Conservation (phyloP, 2,113 vertebrate species). For the Martes martes region DNA sequence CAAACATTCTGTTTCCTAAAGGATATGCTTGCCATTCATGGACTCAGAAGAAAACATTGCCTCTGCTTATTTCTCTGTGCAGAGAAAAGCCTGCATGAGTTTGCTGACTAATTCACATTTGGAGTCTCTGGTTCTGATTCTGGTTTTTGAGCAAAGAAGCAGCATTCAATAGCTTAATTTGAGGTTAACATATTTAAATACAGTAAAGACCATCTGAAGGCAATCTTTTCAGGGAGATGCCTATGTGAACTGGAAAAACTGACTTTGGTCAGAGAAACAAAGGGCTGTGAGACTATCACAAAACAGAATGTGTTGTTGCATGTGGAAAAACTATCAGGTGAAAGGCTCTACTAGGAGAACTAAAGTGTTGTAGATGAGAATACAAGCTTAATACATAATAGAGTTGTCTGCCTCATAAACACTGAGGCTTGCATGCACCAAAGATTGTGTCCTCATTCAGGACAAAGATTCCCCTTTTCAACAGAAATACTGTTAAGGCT, state of each 20-base stretch:
- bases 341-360: background rate
- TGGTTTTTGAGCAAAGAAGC: background rate
- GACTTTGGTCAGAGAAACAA: background rate
- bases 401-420: background rate
- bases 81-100: constrained; percentile 8
- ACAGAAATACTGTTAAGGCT: background rate
- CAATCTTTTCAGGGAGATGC: background rate
- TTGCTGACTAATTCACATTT: constrained; percentile 26
- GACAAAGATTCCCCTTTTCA: background rate
- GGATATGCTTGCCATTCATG: background rate
- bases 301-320: background rate
- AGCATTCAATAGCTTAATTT: background rate
- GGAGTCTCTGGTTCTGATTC: background rate
- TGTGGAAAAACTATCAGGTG: background rate
- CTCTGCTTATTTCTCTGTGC: background rate
- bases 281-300: background rate
- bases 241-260: background rate
- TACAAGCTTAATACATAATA: background rate
- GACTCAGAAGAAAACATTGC: constrained; percentile 15
- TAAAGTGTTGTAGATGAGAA: background rate
- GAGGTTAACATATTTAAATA: background rate
- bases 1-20: background rate
- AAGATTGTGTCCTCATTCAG: background rate
- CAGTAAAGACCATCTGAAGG: background rate
- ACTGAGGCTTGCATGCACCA: background rate